Base-by-base conservation (phyloP, 2,888 invertebrate genomes). In the Ichneumoninae sp. region DNA sequence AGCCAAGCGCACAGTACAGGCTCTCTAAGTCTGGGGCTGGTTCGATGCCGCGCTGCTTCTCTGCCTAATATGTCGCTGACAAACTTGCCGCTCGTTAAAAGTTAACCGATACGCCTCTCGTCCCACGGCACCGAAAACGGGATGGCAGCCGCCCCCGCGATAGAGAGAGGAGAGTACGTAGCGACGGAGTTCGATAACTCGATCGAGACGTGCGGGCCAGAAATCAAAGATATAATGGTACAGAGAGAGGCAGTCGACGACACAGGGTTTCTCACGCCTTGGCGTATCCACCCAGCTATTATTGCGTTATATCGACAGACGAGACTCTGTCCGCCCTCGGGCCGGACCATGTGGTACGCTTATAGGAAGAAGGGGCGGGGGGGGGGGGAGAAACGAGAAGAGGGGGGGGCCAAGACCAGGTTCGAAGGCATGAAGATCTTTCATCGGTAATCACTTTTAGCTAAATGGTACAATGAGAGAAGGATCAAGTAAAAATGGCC, bases 71-170 rank as follows among this genome's bases (percentile, higher is more conserved):
- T 75, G 75, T 44, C 70, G 60, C 75, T 75, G 79, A 82, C 78
- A 88, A 90, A 90, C 88, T 90, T 89, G 77, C 76, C 77, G 86
- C 87, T 89, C 87, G 89, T 89, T 89, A 90, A 90, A 90, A 90
- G 91, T 90, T 89, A 76, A 84, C 76, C 85, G 83, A 83, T 85
- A 75, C 81, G 68, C 77, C 40, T 77, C 77, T 68, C 69, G 19
- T 60, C n/a, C 52, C 26, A 40, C 57, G 44, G 19, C 44, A 4
- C 1, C 30, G 70, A 33, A 66, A 40, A 8, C 19, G 36, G 66
- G 66, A n/a, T 40, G 40, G 16, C 19, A n/a, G 60, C 57, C 8
- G 71, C 65, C 40, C 65, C 5, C 69, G 66, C 7, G 36, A 22
- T 60, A 65, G n/a, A 33, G 52, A 71, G 74, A 36, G 26, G 33